Percentiles rank a stretch among this genome's conserved stretches.
Evolutionary conservation across 2,113 vertebrate species (phyloP).

Genomic region (Ploceus nigricollis): DNA sequence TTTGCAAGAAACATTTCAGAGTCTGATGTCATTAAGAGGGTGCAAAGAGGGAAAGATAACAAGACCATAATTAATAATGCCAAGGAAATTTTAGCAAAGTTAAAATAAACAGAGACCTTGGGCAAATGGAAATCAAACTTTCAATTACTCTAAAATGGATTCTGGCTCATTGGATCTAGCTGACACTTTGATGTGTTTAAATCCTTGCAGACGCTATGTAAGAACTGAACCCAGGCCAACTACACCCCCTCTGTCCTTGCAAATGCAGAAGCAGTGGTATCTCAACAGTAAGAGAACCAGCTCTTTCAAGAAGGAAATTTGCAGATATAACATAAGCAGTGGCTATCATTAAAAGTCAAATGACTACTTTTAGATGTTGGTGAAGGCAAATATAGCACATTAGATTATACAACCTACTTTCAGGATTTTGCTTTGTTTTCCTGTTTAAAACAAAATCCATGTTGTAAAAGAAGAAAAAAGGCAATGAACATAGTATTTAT

Average conservation of each 20-base stretch:
- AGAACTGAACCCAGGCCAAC: slow-evolving; percentile 38
- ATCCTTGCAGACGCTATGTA: slow-evolving; percentile 11
- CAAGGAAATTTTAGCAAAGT: background rate
- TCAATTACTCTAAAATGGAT: background rate
- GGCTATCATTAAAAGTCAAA: slow-evolving; percentile 57
- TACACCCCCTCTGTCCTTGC: background rate
- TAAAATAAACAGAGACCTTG: background rate
- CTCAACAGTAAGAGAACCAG: slow-evolving; percentile 1
- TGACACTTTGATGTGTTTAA: slow-evolving; percentile 45
- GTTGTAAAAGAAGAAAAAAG: background rate
- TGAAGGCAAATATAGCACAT: slow-evolving; percentile 70
- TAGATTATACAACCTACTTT: slow-evolving; percentile 61
- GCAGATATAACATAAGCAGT: slow-evolving; percentile 61
- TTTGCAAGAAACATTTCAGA: background rate
- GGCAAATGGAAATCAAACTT: slow-evolving; percentile 4
- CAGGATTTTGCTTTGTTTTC: slow-evolving; percentile 34
- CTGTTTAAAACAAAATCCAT: slow-evolving; percentile 7
- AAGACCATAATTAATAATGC: background rate
- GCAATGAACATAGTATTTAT: background rate
- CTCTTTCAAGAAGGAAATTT: slow-evolving; percentile 68
- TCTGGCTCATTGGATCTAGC: background rate
- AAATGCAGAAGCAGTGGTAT: slow-evolving; percentile 21
- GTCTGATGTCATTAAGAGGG: background rate
- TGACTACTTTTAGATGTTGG: slow-evolving; percentile 52
- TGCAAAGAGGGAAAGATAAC: background rate